A percentile compares a stretch with the other conserved stretches of the same genome.
phyloP scores from a whole-genome alignment of 2,797 vertebrate genomes.

The Phaenicophaeus curvirostris region DNA sequence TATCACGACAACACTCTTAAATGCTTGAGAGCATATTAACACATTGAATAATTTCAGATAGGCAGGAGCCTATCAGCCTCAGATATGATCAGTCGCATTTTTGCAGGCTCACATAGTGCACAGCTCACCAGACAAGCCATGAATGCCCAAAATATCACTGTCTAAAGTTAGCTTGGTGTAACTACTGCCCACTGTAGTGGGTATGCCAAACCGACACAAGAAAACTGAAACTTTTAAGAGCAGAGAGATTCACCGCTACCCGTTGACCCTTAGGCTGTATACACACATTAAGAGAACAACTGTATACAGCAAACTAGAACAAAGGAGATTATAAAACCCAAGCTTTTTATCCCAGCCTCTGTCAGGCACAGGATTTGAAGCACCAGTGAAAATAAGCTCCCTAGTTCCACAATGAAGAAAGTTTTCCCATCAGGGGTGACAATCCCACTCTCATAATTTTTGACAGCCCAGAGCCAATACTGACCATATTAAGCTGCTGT shows the following conservation, averaged over 20 bases:
- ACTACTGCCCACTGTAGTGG: not conserved
- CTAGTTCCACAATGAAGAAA: not conserved
- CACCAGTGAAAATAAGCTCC: not conserved
- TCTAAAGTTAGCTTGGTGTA: not conserved
- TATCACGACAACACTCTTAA: not conserved
- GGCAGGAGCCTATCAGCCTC: not conserved
- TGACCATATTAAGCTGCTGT: not conserved
- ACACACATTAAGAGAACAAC: not conserved
- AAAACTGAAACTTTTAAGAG: not conserved
- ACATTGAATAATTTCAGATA: not conserved
- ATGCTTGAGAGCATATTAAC: not conserved
- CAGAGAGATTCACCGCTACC: not conserved
- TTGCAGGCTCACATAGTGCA: not conserved
- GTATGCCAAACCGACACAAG: not conserved
- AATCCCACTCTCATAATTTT: not conserved
- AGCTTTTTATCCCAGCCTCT: not conserved
- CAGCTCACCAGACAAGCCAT: not conserved
- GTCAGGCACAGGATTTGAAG: not conserved
- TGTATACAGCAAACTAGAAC: not conserved
- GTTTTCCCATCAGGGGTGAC: not conserved
- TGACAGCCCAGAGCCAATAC: not conserved
- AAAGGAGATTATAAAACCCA: not conserved
- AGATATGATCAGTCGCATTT: not conserved
- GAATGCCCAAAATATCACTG: not conserved
- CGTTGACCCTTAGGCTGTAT: not conserved